Evolutionary conservation across 2,113 vertebrate genomes (phyloP).

Genomic region (Lichenostomus cassidix): DNA sequence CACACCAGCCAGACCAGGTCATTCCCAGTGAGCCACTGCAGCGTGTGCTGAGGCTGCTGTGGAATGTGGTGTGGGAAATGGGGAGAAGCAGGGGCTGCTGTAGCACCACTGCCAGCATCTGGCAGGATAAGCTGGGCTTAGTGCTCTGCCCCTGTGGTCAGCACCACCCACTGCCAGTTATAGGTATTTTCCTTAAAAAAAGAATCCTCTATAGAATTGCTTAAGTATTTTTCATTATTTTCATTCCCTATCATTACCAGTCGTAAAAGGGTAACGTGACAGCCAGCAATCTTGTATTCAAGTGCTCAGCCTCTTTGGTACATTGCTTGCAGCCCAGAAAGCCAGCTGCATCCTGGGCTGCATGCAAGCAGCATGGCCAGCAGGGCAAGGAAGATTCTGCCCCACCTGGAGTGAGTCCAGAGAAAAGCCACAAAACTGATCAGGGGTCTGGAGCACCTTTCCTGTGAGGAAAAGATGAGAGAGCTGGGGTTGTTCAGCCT

Average conservation of each 20-base stretch:
- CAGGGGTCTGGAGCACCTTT: background rate
- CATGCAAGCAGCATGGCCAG: background rate
- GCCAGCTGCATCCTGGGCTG: background rate
- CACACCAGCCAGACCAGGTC: background rate
- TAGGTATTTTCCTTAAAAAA: background rate
- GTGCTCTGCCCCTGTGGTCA: background rate
- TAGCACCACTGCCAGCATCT: background rate
- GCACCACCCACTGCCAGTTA: background rate
- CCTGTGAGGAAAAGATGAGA: background rate
- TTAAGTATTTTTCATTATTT: background rate
- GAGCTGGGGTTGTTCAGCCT: background rate
- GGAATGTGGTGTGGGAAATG: background rate
- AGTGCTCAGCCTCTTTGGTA: fast-evolving
- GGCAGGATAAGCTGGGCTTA: fast-evolving
- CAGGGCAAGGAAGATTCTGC: background rate
- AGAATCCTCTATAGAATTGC: background rate
- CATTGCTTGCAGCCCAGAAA: background rate
- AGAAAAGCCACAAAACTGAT: background rate
- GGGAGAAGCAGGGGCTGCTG: background rate
- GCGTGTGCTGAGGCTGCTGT: background rate
- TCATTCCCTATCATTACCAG: background rate
- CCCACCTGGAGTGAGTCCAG: background rate
- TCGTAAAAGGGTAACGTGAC: background rate
- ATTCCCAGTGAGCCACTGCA: background rate
- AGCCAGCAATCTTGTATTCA: background rate